These are phyloP conservation scores for Drosophila rubida DNA, from an alignment of 2,888 invertebrate genomes.

Conservation along the genomic window DNA sequence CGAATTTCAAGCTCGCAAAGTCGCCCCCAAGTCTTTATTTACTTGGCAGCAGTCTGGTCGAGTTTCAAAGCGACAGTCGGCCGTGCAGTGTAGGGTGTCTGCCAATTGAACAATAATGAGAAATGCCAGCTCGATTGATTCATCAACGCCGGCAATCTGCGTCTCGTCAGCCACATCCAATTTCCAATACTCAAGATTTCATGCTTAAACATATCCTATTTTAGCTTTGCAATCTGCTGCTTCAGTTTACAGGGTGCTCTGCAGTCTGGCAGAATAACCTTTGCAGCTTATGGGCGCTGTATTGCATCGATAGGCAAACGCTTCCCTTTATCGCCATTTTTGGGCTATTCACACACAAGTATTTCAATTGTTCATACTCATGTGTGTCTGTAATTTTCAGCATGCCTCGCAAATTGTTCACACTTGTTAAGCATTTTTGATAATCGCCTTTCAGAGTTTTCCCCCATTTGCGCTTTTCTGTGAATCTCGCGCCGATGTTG, in stretches of 20 bases:
- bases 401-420: conserved; percentile 42
- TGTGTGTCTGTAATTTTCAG: conserved; percentile 18
- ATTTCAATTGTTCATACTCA: conserved; percentile 2
- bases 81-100: no score
- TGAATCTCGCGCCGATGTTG: conserved; percentile 9
- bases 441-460: conserved; percentile 43
- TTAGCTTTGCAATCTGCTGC: no score
- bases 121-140: no score
- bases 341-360: not conserved
- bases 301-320: not conserved
- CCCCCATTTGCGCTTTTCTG: conserved; percentile 32
- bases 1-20: no score
- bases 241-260: not conserved
- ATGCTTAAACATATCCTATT: no score
- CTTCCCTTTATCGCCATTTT: not conserved
- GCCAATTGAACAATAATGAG: no score
- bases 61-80: no score
- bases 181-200: no score
- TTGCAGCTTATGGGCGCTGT: not conserved
- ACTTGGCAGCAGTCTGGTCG: no score
- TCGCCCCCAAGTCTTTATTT: no score
- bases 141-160: no score
- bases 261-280: not conserved
- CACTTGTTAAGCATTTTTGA: conserved; percentile 48
- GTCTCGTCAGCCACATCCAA: no score